phyloP scores from a whole-genome alignment of 2,797 vertebrate genomes.

The Mormyrus proboscirostris region DNA sequence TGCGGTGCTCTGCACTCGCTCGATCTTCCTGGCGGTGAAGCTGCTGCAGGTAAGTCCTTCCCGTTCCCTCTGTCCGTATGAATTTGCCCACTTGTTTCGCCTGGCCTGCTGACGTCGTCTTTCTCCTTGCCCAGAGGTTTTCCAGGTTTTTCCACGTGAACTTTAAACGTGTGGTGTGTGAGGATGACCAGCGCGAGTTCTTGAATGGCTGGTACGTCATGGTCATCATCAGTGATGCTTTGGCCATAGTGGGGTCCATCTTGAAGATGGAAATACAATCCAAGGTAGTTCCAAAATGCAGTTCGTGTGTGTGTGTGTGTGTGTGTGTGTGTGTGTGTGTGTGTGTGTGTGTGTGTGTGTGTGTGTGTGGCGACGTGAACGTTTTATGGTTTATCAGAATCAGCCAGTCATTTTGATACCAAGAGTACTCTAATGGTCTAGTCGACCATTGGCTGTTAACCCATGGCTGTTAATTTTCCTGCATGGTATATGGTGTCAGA shows the following conservation, averaged over 20 bases:
- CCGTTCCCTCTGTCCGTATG: neutral
- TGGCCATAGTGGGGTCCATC: slow-evolving; percentile 86
- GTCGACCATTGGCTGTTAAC: neutral
- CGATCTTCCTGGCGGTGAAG: slow-evolving; percentile 76
- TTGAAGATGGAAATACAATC: slow-evolving; percentile 97
- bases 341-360: too few relatives aligned
- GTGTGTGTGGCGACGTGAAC: neutral
- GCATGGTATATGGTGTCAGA: neutral
- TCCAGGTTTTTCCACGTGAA: slow-evolving; percentile 74
- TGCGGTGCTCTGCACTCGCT: slow-evolving; percentile 80
- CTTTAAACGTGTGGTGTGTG: slow-evolving; percentile 68
- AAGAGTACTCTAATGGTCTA: neutral
- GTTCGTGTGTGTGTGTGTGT: neutral
- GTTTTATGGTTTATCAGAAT: neutral
- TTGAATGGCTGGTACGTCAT: slow-evolving; percentile 90
- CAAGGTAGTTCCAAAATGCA: slow-evolving; percentile 66
- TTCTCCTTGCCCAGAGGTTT: slow-evolving; percentile 70
- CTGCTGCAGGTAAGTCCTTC: slow-evolving; percentile 72
- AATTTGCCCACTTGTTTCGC: neutral
- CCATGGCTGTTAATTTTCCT: neutral
- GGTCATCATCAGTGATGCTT: slow-evolving; percentile 82
- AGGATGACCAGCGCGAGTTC: slow-evolving; percentile 75
- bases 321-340: too few relatives aligned
- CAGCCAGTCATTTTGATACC: neutral
- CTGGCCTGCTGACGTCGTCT: neutral